These are phyloP conservation scores for Pocota personata DNA, from an alignment of 2,888 invertebrate genomes.

Conservation along the genomic window DNA sequence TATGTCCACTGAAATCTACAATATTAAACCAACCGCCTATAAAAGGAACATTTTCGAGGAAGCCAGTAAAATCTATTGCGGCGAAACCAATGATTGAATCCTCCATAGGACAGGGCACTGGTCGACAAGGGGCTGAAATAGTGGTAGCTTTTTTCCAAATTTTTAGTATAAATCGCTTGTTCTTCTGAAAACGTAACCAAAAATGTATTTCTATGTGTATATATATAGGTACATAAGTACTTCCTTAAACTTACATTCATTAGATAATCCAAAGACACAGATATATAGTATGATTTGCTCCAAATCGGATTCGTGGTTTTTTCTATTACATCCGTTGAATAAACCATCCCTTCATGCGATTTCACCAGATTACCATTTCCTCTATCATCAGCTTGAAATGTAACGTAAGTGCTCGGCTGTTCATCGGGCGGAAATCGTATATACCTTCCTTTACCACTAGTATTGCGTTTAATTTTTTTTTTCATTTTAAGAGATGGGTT, in stretches of 20 bases:
- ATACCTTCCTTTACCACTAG: slow-evolving; percentile 75
- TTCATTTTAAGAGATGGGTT: slow-evolving; percentile 78
- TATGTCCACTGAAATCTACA: slow-evolving; percentile 85
- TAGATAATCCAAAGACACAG: slow-evolving; percentile 83
- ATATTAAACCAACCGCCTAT: slow-evolving; percentile 87
- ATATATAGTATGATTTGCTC: slow-evolving; percentile 84
- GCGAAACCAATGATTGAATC: slow-evolving; percentile 86
- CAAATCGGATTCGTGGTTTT: slow-evolving; percentile 84
- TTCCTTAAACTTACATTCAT: slow-evolving; percentile 83
- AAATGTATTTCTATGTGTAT: not conserved
- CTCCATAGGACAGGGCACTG: slow-evolving; percentile 83
- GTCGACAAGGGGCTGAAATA: slow-evolving; percentile 79
- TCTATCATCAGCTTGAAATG: slow-evolving; percentile 84
- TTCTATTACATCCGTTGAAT: slow-evolving; percentile 84
- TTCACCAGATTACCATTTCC: slow-evolving; percentile 78
- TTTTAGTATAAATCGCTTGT: slow-evolving; percentile 85
- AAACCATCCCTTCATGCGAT: slow-evolving; percentile 82
- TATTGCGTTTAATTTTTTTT: slow-evolving; percentile 76
- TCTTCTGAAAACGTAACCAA: slow-evolving; percentile 81
- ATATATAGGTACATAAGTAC: not conserved
- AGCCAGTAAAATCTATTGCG: slow-evolving; percentile 85
- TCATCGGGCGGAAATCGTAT: slow-evolving; percentile 81
- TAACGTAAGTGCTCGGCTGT: slow-evolving; percentile 86
- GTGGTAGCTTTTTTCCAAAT: slow-evolving; percentile 85
- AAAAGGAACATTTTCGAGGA: slow-evolving; percentile 83